These are phyloP conservation scores for Malthinus seriepunctatus DNA, from an alignment of 2,888 invertebrate species.

Conservation along the genomic window DNA sequence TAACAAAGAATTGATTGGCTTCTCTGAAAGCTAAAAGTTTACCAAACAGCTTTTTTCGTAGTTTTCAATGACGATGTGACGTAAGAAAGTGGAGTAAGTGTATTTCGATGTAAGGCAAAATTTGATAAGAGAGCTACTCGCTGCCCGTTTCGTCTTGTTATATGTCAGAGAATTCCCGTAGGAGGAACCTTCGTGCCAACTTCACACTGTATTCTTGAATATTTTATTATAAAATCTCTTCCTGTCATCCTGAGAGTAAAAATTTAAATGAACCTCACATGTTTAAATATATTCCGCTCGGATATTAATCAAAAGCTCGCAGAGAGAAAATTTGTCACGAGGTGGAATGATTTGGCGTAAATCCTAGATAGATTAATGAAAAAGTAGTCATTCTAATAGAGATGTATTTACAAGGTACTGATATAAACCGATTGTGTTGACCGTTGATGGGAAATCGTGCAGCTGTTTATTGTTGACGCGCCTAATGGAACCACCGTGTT, in stretches of 20 bases:
- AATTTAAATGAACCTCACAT: constrained; percentile 12
- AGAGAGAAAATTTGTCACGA: constrained; percentile 61
- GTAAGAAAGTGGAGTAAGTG: constrained; percentile 25
- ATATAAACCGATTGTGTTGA: constrained; percentile 40
- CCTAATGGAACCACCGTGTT: constrained; percentile 48
- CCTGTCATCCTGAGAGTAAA: constrained; percentile 10
- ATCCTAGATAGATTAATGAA: constrained; percentile 46
- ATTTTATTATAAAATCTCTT: constrained; percentile 28
- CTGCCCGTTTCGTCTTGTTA: constrained; percentile 28
- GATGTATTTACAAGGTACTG: constrained; percentile 45
- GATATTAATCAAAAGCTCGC: not conserved
- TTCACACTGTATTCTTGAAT: constrained; percentile 23
- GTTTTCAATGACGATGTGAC: constrained; percentile 16
- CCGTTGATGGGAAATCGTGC: constrained; percentile 39
- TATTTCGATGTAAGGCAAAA: constrained; percentile 29
- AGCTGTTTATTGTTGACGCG: constrained; percentile 48
- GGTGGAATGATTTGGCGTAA: constrained; percentile 48
- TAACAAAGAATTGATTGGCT: too few species aligned
- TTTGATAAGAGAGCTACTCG: constrained; percentile 30
- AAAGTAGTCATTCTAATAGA: constrained; percentile 44
- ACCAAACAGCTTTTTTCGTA: constrained; percentile 16
- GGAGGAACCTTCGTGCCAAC: constrained; percentile 26
- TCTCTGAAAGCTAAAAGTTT: not conserved
- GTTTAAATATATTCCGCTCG: not conserved
- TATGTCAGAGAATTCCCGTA: constrained; percentile 25